These are phyloP conservation scores for Threskiornis aethiopicus DNA, from an alignment of 2,797 vertebrate species.

Conservation along the genomic window DNA sequence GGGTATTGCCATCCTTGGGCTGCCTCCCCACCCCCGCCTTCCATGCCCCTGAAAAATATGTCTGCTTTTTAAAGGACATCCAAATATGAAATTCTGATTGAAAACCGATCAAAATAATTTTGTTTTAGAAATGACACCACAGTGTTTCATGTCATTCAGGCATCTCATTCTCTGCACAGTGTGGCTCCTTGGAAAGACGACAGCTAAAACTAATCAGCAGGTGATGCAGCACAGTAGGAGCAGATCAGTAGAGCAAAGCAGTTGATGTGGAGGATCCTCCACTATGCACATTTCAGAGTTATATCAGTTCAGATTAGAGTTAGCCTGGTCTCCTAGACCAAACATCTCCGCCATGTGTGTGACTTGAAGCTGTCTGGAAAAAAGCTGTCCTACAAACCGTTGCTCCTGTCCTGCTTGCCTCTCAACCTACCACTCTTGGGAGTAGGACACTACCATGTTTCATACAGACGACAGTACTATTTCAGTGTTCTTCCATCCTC, in stretches of 20 bases:
- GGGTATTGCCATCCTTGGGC: neutral
- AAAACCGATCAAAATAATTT: neutral
- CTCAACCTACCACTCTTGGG: neutral
- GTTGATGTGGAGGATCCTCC: neutral
- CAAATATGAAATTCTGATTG: neutral
- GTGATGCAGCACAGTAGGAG: neutral
- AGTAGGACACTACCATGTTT: neutral
- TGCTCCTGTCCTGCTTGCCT: neutral
- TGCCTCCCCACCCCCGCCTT: neutral
- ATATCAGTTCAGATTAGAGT: neutral
- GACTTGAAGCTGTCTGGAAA: neutral
- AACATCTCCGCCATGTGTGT: neutral
- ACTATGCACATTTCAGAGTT: neutral
- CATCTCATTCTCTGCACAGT: neutral
- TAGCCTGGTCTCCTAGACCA: neutral
- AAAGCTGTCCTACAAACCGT: neutral
- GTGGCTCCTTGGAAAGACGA: neutral
- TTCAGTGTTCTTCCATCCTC: neutral
- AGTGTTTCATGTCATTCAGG: neutral
- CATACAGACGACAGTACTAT: neutral
- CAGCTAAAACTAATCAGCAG: neutral
- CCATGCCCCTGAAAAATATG: neutral
- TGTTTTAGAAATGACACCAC: neutral
- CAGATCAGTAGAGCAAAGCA: neutral
- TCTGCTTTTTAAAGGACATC: neutral